Evolutionary conservation across 2,797 vertebrate species (phyloP).

Genomic region (Eulemur coronatus): DNA sequence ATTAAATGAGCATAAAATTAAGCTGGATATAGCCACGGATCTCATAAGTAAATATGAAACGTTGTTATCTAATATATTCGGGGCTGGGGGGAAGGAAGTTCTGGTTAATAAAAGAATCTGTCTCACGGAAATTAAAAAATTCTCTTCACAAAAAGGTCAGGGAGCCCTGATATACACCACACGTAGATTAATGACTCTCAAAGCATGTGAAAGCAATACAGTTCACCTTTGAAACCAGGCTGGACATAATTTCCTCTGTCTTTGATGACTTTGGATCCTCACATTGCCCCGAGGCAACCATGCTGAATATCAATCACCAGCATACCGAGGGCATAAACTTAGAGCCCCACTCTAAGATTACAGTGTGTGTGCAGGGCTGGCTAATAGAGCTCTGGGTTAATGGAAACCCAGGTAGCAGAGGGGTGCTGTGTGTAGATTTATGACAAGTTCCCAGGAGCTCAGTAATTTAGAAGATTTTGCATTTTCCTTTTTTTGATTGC

Average conservation of each 20-base stretch:
- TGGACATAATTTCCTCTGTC: slow-evolving; percentile 77
- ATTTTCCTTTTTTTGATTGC: slow-evolving; percentile 17
- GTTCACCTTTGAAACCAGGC: slow-evolving; percentile 75
- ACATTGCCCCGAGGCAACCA: slow-evolving; percentile 66
- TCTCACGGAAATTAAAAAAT: slow-evolving; percentile 77
- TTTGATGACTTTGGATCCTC: slow-evolving; percentile 74
- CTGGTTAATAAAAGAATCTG: slow-evolving; percentile 72
- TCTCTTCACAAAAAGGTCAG: slow-evolving; percentile 73
- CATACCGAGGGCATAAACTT: neutral
- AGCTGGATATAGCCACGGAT: slow-evolving; percentile 21
- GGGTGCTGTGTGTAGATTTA: slow-evolving; percentile 54
- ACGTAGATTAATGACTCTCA: slow-evolving; percentile 75
- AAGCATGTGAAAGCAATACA: slow-evolving; percentile 72
- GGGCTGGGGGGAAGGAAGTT: slow-evolving; percentile 25
- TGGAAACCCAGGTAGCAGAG: slow-evolving; percentile 57
- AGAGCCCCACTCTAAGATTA: neutral
- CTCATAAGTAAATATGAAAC: slow-evolving; percentile 68
- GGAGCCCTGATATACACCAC: slow-evolving; percentile 63
- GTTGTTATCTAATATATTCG: slow-evolving; percentile 70
- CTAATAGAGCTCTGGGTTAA: slow-evolving; percentile 57
- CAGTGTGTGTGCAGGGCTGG: neutral
- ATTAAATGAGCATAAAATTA: slow-evolving; percentile 60
- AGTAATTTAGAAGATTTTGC: slow-evolving; percentile 49
- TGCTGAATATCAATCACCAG: slow-evolving; percentile 71
- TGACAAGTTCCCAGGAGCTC: slow-evolving; percentile 65